Evolutionary conservation across 2,113 vertebrate species (phyloP), one percentile per base, ranked within the genome.

Genomic region (Cinclus mexicanus): DNA sequence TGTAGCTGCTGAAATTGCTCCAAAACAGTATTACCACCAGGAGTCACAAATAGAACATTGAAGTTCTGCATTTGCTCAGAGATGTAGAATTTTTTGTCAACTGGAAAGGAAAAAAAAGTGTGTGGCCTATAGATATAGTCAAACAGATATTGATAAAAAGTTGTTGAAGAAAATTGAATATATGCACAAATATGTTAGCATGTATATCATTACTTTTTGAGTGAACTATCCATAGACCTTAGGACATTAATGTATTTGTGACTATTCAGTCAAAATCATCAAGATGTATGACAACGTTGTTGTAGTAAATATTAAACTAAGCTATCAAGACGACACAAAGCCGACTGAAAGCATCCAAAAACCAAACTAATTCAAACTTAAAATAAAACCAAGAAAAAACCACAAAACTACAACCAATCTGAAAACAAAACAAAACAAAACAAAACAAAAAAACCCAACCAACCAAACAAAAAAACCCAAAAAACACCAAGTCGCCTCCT

Each of bases 101-200:
- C 6, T 12, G 12, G 5, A 5, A 7, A 31, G 13, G 9, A 8
- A 35, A 41, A 41, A 25, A 35, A 9, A 0, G 0, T n/a, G 8
- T 8, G 21, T 37, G 3, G 12, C 6, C 57, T 57, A 53, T 10
- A 63, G 9, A 6, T 7, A 21, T 26, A 61, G 24, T 41, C 3
- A 2, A 59, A 74, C 11, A 31, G 4, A 15, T 53, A 53, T 24
- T 39, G 55, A 47, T 49, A 49, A 55, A 31, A 44, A 14, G 6
- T 26, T 39, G 7, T 28, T 49, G 23, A 42, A 68, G 77, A 71
- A 23, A 28, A 5, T 7, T 37, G 3, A 57, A 49, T 33, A 25
- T 11, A 25, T 57, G 14, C 2, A 44, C 5, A 42, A 11, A 8
- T 44, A 44, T 39, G 4, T 57, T 44, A 2, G 1, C 22, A 52